Conservation (phyloP, 2,888 invertebrate species). For the Colostygia pectinataria region DNA sequence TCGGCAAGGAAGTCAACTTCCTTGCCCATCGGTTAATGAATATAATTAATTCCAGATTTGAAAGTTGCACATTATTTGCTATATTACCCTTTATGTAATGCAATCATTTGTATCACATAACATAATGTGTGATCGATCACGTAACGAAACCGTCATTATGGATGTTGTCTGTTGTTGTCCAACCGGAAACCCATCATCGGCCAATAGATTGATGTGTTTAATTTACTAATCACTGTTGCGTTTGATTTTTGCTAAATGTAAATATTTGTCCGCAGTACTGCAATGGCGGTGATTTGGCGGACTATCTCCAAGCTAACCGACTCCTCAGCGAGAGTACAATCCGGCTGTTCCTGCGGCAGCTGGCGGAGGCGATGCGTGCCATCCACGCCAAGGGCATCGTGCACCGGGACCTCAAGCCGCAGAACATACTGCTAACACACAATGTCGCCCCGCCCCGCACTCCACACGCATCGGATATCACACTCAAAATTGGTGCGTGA, state of each 20-base stretch:
- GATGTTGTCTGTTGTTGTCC: too few species aligned
- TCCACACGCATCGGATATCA: constrained; percentile 92
- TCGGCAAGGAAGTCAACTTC: neutral
- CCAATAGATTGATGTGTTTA: neutral
- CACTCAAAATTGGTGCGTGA: constrained; percentile 94
- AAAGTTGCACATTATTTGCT: neutral
- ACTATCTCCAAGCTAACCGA: constrained; percentile 96
- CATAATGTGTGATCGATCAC: too few species aligned
- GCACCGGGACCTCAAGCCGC: constrained; percentile 99
- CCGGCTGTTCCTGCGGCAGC: constrained; percentile 95
- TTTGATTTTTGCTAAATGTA: too few species aligned
- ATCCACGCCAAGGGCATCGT: constrained; percentile 98
- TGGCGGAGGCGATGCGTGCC: constrained; percentile 99
- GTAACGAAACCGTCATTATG: constrained; percentile 4
- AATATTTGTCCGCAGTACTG: constrained; percentile 87
- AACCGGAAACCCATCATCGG: constrained; percentile 16
- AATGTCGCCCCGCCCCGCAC: constrained; percentile 83
- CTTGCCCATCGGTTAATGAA: too few species aligned
- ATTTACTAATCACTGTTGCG: too few species aligned
- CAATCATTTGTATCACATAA: too few species aligned
- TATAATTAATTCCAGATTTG: neutral
- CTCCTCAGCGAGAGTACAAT: constrained; percentile 99
- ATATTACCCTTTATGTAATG: neutral
- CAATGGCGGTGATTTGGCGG: constrained; percentile 99
- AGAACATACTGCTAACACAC: constrained; percentile 98